Base-by-base conservation (phyloP, 2,888 invertebrate species). In the Smittia aterrima region DNA sequence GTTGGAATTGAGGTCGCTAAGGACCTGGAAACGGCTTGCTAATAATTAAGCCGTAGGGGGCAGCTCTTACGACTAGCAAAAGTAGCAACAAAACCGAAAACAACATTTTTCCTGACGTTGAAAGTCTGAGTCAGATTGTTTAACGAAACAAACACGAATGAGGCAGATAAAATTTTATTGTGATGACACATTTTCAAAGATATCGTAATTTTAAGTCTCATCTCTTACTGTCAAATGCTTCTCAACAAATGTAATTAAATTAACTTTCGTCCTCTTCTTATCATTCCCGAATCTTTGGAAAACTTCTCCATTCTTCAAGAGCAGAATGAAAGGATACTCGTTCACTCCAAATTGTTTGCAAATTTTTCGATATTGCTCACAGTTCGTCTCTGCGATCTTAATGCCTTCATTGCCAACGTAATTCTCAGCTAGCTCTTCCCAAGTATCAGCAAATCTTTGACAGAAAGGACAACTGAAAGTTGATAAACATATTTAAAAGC, bases 401-500 rank as follows among this genome's bases (percentile, higher is more conserved):
- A 72, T 20, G 13, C 54, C 25, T 2, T 38, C 9, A 9, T 18
- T n/a, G 18, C 13, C 13, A 16, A n/a, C 6, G 20, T n/a, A 72
- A 22, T 62, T 32, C 16, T 62, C 62, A n/a, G 54, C 72, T 6
- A 72, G 27, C 20, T 40, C n/a, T 20, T 72, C 72, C 72, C 72
- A 72, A n/a, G 54, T 38, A 22, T 72, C 38, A 1, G 3, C 27
- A 22, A 72, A 20, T 22, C 32, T 38, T n/a, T 62, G 58, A 16
- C 72, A 54, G 62, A 24, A 62, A n/a, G 13, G 7, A 16, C 72
- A 72, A 32, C 72, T 72, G 22, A 24, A 1, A 53, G n/a, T 47
- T 22, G n/a, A 3, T n/a, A 4, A 40, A 58, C 11, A 11, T 64
- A 24, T 64, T 18, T 1, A 47, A 47, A 47, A 6, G 9, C 32